phyloP scores from a whole-genome alignment of 2,888 invertebrate species.

The Rhamphomyia laevipes region DNA sequence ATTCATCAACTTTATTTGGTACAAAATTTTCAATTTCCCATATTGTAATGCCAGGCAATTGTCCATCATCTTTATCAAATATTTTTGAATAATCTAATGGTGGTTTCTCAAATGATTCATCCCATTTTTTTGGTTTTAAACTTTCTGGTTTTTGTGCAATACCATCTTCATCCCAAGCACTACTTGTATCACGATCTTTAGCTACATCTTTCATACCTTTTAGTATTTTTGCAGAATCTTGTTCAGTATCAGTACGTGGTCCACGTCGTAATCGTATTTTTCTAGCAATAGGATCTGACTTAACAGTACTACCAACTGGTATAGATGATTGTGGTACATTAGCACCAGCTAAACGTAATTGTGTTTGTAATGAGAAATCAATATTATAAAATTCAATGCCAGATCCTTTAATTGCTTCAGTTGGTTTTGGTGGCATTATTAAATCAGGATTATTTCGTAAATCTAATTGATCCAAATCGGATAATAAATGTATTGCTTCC shows the following conservation, averaged over 20 bases:
- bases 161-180: constrained; percentile 38
- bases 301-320: constrained; percentile 52
- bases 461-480: constrained; percentile 80
- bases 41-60: constrained; percentile 79
- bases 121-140: constrained; percentile 85
- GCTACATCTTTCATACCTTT: constrained; percentile 59
- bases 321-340: constrained; percentile 58
- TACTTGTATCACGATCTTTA: constrained; percentile 52
- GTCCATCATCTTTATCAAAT: constrained; percentile 91
- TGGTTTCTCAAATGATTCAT: constrained; percentile 89
- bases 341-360: constrained; percentile 83
- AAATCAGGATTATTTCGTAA: constrained; percentile 87
- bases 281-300: constrained; percentile 82
- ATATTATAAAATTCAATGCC: constrained; percentile 94
- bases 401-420: constrained; percentile 61
- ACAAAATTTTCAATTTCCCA: constrained; percentile 99
- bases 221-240: constrained; percentile 78
- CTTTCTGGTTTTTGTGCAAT: constrained; percentile 44
- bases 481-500: constrained; percentile 90
- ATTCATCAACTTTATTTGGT: constrained; percentile 88
- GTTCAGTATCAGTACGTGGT: constrained; percentile 67
- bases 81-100: constrained; percentile 94
- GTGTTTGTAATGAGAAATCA: constrained; percentile 94
- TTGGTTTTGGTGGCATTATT: constrained; percentile 95
- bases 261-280: constrained; percentile 81